phyloP scores from a whole-genome alignment of 2,113 vertebrate genomes.

The Ictidomys tridecemlineatus region DNA sequence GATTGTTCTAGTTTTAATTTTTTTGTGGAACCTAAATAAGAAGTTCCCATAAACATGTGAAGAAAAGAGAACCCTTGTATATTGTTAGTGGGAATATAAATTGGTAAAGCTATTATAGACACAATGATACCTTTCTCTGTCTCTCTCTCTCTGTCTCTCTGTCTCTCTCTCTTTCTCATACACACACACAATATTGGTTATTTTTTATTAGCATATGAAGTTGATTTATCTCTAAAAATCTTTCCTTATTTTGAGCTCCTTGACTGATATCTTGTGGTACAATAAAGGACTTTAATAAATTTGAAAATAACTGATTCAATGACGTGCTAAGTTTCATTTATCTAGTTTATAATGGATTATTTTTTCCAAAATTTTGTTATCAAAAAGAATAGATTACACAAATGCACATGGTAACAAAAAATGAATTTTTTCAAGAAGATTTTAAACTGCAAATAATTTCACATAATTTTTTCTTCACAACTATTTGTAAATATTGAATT shows the following conservation, averaged over 20 bases:
- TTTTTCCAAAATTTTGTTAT: neutral
- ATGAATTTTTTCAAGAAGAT: neutral
- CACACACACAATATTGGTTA: neutral
- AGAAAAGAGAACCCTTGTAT: neutral
- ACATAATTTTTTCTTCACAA: neutral
- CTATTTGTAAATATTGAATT: neutral
- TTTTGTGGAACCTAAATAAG: neutral
- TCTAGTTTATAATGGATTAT: neutral
- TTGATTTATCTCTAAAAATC: neutral
- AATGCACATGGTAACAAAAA: neutral
- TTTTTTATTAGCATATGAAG: neutral
- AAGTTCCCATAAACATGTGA: neutral
- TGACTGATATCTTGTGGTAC: neutral
- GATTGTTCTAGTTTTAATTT: neutral
- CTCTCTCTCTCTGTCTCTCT: neutral
- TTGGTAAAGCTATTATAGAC: neutral
- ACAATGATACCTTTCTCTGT: neutral
- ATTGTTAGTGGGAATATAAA: neutral
- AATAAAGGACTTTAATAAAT: neutral
- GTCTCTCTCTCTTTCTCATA: neutral
- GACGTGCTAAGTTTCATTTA: neutral
- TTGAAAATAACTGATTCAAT: slow-evolving; percentile 17
- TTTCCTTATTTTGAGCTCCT: neutral
- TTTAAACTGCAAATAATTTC: neutral
- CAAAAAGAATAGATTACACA: neutral